A percentile compares a stretch with the other conserved stretches of the same genome.
Conservation (phyloP, 2,888 invertebrate species). For the Ryuthela nishihirai region DNA sequence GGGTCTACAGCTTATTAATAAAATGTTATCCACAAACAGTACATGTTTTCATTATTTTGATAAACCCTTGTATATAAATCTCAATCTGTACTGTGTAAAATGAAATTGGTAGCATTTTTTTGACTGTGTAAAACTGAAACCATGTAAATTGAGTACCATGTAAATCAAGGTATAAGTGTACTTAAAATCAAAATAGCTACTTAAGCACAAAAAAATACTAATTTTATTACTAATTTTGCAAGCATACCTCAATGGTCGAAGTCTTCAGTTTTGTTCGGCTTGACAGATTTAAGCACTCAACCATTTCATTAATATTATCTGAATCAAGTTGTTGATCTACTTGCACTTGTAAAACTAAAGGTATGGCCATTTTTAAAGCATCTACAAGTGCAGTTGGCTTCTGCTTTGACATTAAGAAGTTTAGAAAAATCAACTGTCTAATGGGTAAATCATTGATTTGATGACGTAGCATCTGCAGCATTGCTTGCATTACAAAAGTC, state of each 20-base stretch:
- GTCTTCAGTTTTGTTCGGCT: slow-evolving; percentile 43
- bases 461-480: slow-evolving; percentile 62
- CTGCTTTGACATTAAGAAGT: slow-evolving; percentile 58
- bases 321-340: slow-evolving; percentile 56
- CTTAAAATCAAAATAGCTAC: too few relatives aligned
- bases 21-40: too few relatives aligned
- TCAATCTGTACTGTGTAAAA: too few relatives aligned
- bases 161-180: too few relatives aligned
- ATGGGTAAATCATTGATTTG: slow-evolving; percentile 61
- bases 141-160: too few relatives aligned
- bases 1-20: too few relatives aligned
- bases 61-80: too few relatives aligned
- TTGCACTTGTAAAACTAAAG: slow-evolving; percentile 64
- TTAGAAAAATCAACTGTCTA: slow-evolving; percentile 61
- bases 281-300: slow-evolving; percentile 49
- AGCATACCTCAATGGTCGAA: slow-evolving; percentile 50
- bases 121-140: too few relatives aligned
- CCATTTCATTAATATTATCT: slow-evolving; percentile 30
- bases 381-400: slow-evolving; percentile 59
- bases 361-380: slow-evolving; percentile 63
- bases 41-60: too few relatives aligned
- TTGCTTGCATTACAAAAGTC: slow-evolving; percentile 57
- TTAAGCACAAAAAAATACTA: too few relatives aligned
- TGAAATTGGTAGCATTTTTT: too few relatives aligned
- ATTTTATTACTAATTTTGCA: too few relatives aligned